Conservation (phyloP, 30 jellyfish, hydroid and myxozoan species). For the Turritopsis rubra region DNA sequence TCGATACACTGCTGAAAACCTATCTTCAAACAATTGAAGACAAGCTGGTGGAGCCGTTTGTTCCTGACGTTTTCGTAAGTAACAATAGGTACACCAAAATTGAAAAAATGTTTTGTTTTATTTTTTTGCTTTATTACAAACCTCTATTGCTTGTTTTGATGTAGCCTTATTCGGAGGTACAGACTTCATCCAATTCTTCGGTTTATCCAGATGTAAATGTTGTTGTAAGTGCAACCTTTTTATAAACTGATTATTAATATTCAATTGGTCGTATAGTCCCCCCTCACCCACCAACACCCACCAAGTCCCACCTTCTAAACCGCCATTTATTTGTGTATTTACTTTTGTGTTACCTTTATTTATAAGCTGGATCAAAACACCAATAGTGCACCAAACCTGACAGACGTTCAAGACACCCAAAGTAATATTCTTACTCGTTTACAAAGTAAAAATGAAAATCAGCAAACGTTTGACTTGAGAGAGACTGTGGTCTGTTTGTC, state of each 20-base stretch:
- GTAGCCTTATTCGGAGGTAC: neutral
- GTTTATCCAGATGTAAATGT: neutral
- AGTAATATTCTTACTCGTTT: neutral
- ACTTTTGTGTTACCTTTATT: neutral
- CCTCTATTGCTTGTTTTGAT: neutral
- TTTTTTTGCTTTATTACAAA: neutral
- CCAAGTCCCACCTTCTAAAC: no score
- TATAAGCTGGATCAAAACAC: neutral
- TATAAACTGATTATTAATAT: neutral
- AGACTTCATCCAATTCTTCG: neutral
- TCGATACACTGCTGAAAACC: neutral
- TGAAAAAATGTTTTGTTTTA: neutral
- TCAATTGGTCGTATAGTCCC: no score
- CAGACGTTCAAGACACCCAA: neutral
- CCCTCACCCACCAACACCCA: no score
- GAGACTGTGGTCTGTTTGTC: neutral
- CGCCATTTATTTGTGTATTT: neutral
- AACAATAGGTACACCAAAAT: no score
- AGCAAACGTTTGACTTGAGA: neutral
- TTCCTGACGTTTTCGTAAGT: constrained; percentile 10
- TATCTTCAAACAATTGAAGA: neutral
- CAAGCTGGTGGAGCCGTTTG: constrained; percentile 7
- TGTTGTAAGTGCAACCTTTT: neutral
- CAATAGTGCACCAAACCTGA: neutral
- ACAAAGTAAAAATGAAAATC: neutral